Base-by-base conservation (phyloP, 2,113 vertebrate species). In the Datnioides undecimradiatus region DNA sequence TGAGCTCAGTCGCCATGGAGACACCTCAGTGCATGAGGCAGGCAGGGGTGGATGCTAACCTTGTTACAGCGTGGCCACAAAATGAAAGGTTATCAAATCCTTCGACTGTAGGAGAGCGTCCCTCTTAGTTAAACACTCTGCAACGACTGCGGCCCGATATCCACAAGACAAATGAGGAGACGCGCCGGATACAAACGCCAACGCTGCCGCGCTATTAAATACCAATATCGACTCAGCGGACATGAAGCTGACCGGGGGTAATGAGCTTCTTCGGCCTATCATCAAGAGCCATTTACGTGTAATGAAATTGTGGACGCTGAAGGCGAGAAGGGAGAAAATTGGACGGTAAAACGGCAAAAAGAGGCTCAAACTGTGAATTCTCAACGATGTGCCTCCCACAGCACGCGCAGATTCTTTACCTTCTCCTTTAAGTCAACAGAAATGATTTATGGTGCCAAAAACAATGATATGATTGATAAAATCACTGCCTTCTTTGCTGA, bases 1-100 rank as follows among this genome's bases (percentile, higher is more conserved):
- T 46, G 80, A 67, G 71, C 84, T 79, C 66, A 14, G 81, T 90
- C 59, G 34, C 80, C 86, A 85, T 91, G 89, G 89, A 83, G 74
- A 91, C 16, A 49, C 62, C 59, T 84, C 49, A 2, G 82, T 4
- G 19, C 65, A 83, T 9, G 27, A 78, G 63, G 63, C 12, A 62
- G 63, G 68, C 65, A 33, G 83, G 68, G 64, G 25, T 69, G 76
- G 73, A 65, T 52, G 62, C 76, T 75, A 66, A 73, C 83, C 89
- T 80, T 38, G 70, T 79, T 82, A 80, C 36, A 57, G 48, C 48
- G 34, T 45, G 64, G 73, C 74, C 86, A 85, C 75, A 82, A 84
- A 89, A 91, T 87, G 79, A 81, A 81, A 80, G 79, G 83, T 83
- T 86, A 78, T 78, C 49, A 59, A 76, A 63, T 58, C 68, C 63